These are phyloP conservation scores for Drosophila kikkawai DNA, from an alignment of 1,140 invertebrate species.

Conservation along the genomic window DNA sequence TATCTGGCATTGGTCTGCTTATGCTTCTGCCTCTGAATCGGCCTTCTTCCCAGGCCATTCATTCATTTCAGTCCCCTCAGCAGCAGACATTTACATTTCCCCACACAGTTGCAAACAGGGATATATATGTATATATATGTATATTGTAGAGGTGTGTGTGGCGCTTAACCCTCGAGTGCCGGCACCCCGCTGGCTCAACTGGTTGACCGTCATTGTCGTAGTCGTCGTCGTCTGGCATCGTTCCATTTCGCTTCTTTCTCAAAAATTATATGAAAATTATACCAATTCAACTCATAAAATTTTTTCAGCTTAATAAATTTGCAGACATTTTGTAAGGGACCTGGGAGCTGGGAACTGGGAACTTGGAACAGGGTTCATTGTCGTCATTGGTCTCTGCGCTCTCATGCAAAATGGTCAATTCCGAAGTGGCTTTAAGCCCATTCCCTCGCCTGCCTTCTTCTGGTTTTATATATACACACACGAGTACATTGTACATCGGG, in stretches of 20 bases:
- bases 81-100: slow-evolving; percentile 73
- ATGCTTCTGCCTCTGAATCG: slow-evolving; percentile 20
- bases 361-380: slow-evolving; percentile 14
- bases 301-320: slow-evolving; percentile 83
- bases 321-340: slow-evolving; percentile 77
- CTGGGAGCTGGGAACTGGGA: slow-evolving; percentile 1
- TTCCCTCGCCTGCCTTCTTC: neutral
- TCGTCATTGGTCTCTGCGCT: slow-evolving; percentile 10
- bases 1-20: slow-evolving; percentile 9
- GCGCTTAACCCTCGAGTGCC: slow-evolving; percentile 59
- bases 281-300: slow-evolving; percentile 84
- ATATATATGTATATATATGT: slow-evolving; percentile 21
- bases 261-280: slow-evolving; percentile 85
- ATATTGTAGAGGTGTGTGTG: slow-evolving; percentile 52
- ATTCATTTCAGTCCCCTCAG: slow-evolving; percentile 35
- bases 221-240: slow-evolving; percentile 44
- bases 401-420: slow-evolving; percentile 48
- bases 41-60: slow-evolving; percentile 44
- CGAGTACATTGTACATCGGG: slow-evolving; percentile 14
- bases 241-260: slow-evolving; percentile 76
- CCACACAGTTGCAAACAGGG: slow-evolving; percentile 8
- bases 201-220: slow-evolving; percentile 54
- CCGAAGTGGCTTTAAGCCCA: slow-evolving; percentile 16
- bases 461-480: neutral
- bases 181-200: slow-evolving; percentile 62